Evolutionary conservation across 2,113 vertebrate genomes (phyloP), one percentile per base, ranked within the genome.

Genomic region (Cebus imitator): DNA sequence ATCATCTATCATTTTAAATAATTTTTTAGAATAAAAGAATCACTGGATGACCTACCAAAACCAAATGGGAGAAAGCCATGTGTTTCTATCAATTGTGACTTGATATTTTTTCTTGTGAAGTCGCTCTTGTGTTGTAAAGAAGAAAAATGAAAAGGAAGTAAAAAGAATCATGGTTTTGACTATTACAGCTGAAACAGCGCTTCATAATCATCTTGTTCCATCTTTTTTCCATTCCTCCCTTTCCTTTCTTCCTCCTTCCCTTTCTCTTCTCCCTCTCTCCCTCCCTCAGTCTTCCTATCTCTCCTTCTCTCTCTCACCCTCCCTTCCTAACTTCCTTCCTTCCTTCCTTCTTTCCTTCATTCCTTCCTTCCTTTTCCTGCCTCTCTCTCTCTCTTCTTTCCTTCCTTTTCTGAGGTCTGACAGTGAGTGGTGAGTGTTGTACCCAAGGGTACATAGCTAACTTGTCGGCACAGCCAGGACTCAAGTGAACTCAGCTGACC

Each of bases 291-390:
- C 43, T 75, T 5, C 23, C 11, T 21, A 73, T 75, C 64, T 17
- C 32, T 68, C 27, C 32, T 32, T 66, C 27, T 14, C 21, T 58
- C 57, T 58, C 21, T 23, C 57, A 21, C 57, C 57, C 21, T 58
- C 10, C 21, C 57, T 23, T 23, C 8, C 57, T 58, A 7, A 7
- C 57, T 9, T 58, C 8, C 57, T 58, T 58, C 57, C 55, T 32
- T 32, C 0, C 61, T 12, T 30, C 9, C 58, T 27, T 27, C 25
- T 40, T 25, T 61, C 8, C 20, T 9, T 25, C 23, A 1, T 3
- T 4, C 25, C 25, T 30, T 2, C 27, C 11, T 32, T 0, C 61
- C 61, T 30, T 2, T 32, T 6, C 5, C 57, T 58, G 18, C 10
- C 61, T 64, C 61, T 25, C 61, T 30, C 61, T 5, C 61, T 30